phyloP scores from a whole-genome alignment of 2,113 vertebrate genomes.

The human region GRCh38 chr2:64785001-64785500 shows the following conservation, averaged over 20 bases:
- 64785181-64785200: background rate
- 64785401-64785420: background rate
- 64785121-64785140: background rate
- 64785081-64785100: background rate
- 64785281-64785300: background rate
- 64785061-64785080: background rate
- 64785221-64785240: background rate
- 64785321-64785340: background rate
- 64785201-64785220: background rate
- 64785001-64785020: fast-evolving
- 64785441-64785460: background rate
- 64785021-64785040: too few species aligned
- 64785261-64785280: background rate
- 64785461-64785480: background rate
- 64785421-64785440: background rate
- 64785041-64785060: background rate
- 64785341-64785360: background rate
- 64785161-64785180: background rate
- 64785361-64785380: background rate
- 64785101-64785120: background rate
- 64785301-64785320: background rate
- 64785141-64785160: background rate
- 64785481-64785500: background rate
- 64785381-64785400: background rate
- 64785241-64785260: background rate